Conservation (phyloP, 2,797 vertebrate species). For the Crax fasciolata region DNA sequence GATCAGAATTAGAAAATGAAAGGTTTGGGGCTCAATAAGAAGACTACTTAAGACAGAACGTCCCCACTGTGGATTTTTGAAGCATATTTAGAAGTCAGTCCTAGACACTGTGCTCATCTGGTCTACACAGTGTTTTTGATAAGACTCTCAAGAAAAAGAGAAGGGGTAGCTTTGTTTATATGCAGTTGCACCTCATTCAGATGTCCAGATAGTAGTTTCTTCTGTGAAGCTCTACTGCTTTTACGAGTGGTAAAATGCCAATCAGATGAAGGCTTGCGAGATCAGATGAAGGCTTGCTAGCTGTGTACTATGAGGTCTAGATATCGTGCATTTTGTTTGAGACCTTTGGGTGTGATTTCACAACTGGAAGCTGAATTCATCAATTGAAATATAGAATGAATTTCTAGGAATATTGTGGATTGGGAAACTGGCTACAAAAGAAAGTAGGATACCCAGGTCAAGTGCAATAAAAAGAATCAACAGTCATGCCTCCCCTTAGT, state of each 20-base stretch:
- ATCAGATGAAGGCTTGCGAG: background rate
- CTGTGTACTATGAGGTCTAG: background rate
- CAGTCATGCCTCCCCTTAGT: background rate
- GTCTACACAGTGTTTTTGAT: background rate
- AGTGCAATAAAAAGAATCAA: background rate
- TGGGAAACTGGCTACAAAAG: background rate
- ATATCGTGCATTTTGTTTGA: background rate
- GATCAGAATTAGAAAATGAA: background rate
- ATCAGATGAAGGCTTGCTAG: background rate
- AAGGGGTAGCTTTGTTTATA: accelerated
- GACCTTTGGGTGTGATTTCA: background rate
- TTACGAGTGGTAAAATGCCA: background rate
- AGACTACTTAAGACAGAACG: background rate
- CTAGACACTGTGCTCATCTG: background rate
- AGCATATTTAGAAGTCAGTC: background rate
- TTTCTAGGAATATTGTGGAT: background rate
- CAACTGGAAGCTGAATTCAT: background rate
- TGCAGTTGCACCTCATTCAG: background rate
- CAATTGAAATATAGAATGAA: background rate
- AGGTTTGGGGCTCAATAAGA: background rate
- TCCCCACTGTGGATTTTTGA: background rate
- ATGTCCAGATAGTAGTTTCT: background rate
- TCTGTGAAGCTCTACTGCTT: background rate
- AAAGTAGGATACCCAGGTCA: background rate
- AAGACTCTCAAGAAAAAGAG: background rate